Conservation (phyloP, 2,113 vertebrate species). For the Cavia aperea region DNA sequence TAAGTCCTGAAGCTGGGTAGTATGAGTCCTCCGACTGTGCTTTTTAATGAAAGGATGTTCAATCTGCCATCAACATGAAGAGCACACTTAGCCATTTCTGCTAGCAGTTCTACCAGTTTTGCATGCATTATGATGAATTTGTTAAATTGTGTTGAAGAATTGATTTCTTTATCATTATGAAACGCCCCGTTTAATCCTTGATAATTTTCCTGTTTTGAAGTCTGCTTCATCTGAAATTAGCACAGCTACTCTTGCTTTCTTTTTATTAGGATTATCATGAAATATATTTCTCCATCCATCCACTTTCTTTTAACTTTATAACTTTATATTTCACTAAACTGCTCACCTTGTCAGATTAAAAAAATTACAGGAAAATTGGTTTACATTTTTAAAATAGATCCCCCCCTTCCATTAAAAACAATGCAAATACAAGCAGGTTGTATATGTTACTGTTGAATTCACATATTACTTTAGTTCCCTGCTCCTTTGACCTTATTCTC, state of each 20-base stretch:
- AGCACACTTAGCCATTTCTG: background rate
- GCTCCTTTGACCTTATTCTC: background rate
- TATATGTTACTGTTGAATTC: conserved; percentile 25
- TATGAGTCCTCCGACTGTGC: background rate
- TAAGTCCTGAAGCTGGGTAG: background rate
- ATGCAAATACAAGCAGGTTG: background rate
- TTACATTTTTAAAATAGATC: conserved; percentile 43
- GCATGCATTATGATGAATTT: too few species aligned
- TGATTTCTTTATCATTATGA: background rate
- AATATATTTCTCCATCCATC: background rate
- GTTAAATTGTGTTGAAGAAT: background rate
- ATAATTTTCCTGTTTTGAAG: background rate
- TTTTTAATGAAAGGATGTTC: background rate
- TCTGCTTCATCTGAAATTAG: background rate
- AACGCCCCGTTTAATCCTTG: background rate
- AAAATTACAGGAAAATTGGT: background rate
- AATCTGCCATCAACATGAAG: background rate
- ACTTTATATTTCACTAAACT: conserved; percentile 53
- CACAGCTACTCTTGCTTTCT: background rate
- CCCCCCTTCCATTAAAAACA: conserved; percentile 11
- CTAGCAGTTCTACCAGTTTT: background rate
- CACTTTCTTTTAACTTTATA: background rate
- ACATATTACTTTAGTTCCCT: background rate
- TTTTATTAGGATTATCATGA: background rate
- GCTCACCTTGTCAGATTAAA: background rate